Base-by-base conservation (phyloP, 1,140 invertebrate species). In the Drosophila oshimai region DNA sequence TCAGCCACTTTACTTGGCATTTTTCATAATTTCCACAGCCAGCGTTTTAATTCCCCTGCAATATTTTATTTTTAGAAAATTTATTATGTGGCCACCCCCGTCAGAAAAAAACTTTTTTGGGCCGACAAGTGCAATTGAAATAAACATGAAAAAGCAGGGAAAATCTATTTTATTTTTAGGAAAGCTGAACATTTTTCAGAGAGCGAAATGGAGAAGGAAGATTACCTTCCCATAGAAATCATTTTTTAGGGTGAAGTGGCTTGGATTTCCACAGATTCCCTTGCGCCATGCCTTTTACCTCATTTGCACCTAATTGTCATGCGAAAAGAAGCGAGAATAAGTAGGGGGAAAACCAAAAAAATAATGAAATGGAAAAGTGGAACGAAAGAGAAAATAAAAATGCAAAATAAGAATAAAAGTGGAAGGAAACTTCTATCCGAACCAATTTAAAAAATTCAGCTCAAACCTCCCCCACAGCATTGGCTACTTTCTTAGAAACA, bases 271-370 rank as follows among this genome's bases (percentile, higher is more conserved):
- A 55, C 31, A 26, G 49, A 36, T 22, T 51, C 22, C 31, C 41
- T 39, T 26, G 29, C 58, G 57, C 60, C 75, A 73, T 80, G 76
- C 57, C 76, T 73, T 81, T 87, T 41, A 64, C 58, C 76, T 86
- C 81, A 87, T 86, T 86, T 86, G 72, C 81, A 86, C 81, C 81
- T 77, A 87, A 87, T 86, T 86, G 81, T 86, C 81, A 86, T 87
- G 68, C 81, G 76, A 34, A 46, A 28, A 41, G 24, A 39, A n/a
- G 17, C 22, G 49, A 31, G 10, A 22, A 26, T n/a, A n/a, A n/a
- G n/a, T n/a, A n/a, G n/a, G n/a, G n/a, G n/a, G 6, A 20, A 36
- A 57, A 44, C 17, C 29, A 45, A 20, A n/a, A 10, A 17, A 24
- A 34, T 50, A 44, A 17, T 9, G 13, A 12, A 45, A 26, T 26